Evolutionary conservation across 2,797 vertebrate genomes (phyloP), one percentile per base, ranked within the genome.

Genomic region (Parotocinclus haroldoi): DNA sequence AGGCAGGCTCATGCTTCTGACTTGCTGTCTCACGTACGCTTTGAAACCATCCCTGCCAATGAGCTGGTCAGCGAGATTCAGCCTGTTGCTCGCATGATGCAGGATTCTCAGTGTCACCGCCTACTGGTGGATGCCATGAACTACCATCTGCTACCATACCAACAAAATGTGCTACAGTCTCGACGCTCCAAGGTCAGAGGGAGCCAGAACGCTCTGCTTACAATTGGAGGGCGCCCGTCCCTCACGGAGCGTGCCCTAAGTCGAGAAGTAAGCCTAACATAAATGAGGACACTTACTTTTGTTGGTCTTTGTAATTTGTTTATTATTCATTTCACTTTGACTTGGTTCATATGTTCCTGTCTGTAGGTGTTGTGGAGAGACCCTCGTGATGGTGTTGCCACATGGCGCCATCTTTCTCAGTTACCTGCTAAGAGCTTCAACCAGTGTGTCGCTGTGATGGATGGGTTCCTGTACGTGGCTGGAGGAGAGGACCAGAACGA

Each of bases 91-190:
- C 83, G 83, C 46, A 93, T 94, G 93, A 93, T 93, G 92, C 83
- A 86, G 75, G 91, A 94, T 61, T 85, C 91, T 0, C 90, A 88
- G 61, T 94, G 93, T 62, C 93, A 94, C 85, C 88, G 84, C 63
- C 84, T 94, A 69, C 85, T 94, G 14, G 92, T 94, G 66, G 91
- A 93, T 19, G 93, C 93, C 63, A 93, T 94, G 92, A 94, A 93
- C 85, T 93, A 94, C 83, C 93, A 94, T 86, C 85, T 94, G 69
- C 89, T 94, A 69, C 93, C 92, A 8, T 83, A 91, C 82, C 91
- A 93, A 83, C 92, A 94, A 78, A 94, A 94, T 77, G 81, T 79
- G 5, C 85, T 94, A 69, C 92, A 94, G 85, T 93, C 91, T 49
- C 75, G 77, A 0, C 90, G 91, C 70, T 92, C 91, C 0, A 88